These are phyloP conservation scores for Galeopterus variegatus DNA, from an alignment of 2,113 vertebrate genomes.

Conservation along the genomic window DNA sequence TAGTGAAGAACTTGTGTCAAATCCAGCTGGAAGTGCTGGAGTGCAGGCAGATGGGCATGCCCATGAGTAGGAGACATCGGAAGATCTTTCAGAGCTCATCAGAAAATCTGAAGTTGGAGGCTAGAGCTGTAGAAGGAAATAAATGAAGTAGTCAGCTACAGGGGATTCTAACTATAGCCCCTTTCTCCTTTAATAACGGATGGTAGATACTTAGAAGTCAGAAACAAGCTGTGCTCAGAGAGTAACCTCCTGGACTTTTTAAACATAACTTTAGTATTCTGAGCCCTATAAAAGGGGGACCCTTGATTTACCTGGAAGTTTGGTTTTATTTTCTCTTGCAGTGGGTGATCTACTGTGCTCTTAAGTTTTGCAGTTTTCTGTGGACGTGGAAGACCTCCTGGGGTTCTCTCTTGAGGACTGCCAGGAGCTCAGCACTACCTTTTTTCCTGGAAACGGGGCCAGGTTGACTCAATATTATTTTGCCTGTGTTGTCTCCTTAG, in stretches of 20 bases:
- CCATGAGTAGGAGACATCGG: slow-evolving; percentile 42
- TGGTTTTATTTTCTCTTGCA: slow-evolving; percentile 18
- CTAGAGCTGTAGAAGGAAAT: slow-evolving; percentile 65
- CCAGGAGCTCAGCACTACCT: accelerated
- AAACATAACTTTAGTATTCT: not conserved
- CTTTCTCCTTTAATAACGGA: slow-evolving; percentile 56
- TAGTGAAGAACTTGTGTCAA: slow-evolving; percentile 75
- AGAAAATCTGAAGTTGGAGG: slow-evolving; percentile 66
- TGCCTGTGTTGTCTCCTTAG: not conserved
- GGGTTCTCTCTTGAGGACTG: not conserved
- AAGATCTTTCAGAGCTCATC: slow-evolving; percentile 60
- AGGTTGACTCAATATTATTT: not conserved
- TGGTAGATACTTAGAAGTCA: slow-evolving; percentile 22
- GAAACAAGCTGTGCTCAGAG: slow-evolving; percentile 31
- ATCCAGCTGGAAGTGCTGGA: slow-evolving; percentile 72
- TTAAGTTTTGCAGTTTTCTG: not conserved
- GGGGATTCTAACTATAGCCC: not conserved
- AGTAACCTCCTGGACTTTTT: not conserved
- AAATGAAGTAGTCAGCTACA: not conserved
- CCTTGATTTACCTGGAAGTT: slow-evolving; percentile 6
- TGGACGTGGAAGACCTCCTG: not conserved
- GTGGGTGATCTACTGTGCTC: not conserved
- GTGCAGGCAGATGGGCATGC: slow-evolving; percentile 73
- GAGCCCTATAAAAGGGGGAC: not conserved
- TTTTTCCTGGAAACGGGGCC: not conserved